phyloP scores from a whole-genome alignment of 2,888 invertebrate species.

The Lumbricus terrestris region DNA sequence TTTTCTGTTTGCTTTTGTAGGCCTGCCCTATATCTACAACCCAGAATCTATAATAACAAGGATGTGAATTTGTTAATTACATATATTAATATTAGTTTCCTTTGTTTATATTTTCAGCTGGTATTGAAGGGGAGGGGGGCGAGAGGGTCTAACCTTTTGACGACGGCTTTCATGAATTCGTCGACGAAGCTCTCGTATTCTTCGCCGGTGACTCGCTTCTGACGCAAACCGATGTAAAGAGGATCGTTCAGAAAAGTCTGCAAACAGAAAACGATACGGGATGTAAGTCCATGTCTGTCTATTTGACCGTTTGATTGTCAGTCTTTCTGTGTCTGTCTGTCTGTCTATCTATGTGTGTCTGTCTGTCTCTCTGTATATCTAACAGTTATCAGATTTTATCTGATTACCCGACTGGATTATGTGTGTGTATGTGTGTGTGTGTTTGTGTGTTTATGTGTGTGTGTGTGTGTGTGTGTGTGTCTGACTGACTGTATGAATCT shows the following conservation, averaged over 20 bases:
- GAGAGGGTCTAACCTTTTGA: slow-evolving; percentile 61
- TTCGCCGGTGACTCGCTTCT: slow-evolving; percentile 77
- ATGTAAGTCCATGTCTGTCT: not conserved
- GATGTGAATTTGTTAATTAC: not conserved
- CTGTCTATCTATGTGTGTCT: not conserved
- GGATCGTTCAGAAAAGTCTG: slow-evolving; percentile 12
- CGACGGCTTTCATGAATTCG: slow-evolving; percentile 92
- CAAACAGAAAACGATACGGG: not conserved
- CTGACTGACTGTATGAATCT: no score
- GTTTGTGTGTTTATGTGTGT: not conserved
- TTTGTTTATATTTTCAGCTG: no score
- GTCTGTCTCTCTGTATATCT: not conserved
- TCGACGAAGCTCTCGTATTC: slow-evolving; percentile 91
- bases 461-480: no score
- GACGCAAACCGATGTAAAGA: slow-evolving; percentile 83
- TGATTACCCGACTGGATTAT: not conserved
- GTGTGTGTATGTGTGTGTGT: not conserved
- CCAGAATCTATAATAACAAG: not conserved
- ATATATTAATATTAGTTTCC: not conserved
- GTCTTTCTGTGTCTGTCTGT: not conserved
- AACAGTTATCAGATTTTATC: not conserved
- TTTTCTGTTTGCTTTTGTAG: no score
- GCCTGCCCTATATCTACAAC: no score
- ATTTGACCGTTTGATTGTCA: not conserved
- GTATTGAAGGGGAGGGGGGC: not conserved